These are phyloP conservation scores for Caerostris extrusa DNA, from an alignment of 1,140 invertebrate genomes.

Conservation along the genomic window DNA sequence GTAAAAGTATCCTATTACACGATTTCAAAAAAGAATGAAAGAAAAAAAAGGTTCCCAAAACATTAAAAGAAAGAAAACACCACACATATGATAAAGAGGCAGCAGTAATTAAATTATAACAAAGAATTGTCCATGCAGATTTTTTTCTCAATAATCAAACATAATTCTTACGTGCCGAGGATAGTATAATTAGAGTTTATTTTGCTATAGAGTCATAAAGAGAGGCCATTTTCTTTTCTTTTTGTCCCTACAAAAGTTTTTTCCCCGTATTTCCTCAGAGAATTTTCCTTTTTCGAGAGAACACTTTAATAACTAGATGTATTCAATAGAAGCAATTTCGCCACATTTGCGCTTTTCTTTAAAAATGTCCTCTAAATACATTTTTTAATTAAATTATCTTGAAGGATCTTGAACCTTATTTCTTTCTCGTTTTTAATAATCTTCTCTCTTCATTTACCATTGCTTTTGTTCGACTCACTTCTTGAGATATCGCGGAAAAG, in stretches of 20 bases:
- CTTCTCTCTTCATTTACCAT: conserved; percentile 12
- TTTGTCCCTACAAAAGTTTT: too few species aligned
- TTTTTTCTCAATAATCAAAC: conserved; percentile 66
- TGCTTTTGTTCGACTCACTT: neutral
- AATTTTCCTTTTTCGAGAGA: neutral
- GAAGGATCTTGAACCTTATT: conserved; percentile 1
- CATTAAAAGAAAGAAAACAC: conserved; percentile 9
- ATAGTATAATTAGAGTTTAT: conserved; percentile 64
- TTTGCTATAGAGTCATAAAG: conserved; percentile 39
- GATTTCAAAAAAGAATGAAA: neutral
- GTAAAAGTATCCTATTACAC: neutral
- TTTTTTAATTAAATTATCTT: conserved; percentile 42
- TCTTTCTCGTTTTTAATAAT: neutral
- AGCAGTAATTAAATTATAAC: conserved; percentile 57
- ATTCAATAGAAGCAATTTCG: conserved; percentile 14
- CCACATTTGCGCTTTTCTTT: neutral
- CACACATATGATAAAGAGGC: conserved; percentile 43
- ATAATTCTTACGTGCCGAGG: conserved; percentile 29
- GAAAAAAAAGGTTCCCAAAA: neutral
- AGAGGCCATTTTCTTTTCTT: neutral
- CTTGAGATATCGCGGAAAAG: neutral
- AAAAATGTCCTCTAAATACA: conserved; percentile 22
- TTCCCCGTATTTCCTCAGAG: neutral
- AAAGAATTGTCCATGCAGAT: neutral
- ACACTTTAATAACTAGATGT: conserved; percentile 17